Conservation (phyloP, 1,140 invertebrate genomes). For the Pinna nobilis region DNA sequence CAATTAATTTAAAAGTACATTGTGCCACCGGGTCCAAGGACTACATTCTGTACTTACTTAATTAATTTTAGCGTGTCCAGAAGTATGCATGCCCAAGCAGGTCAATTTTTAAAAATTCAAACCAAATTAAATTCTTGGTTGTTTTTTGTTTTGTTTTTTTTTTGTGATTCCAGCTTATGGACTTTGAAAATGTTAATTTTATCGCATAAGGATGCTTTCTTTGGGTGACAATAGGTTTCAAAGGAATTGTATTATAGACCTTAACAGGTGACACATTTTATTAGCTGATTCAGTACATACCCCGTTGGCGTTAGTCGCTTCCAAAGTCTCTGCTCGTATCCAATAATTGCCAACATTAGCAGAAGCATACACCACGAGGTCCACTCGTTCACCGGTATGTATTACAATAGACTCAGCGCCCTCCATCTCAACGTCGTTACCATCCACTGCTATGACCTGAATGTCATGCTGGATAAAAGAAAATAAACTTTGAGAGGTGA, state of each 20-base stretch:
- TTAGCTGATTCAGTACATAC: background rate
- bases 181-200: background rate
- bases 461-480: conserved; percentile 26
- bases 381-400: conserved; percentile 27
- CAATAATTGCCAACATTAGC: conserved; percentile 29
- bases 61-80: too few species aligned
- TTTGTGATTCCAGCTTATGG: background rate
- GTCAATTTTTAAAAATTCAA: too few species aligned
- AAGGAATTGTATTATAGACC: background rate
- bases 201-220: background rate
- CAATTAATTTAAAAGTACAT: too few species aligned
- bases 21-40: too few species aligned
- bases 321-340: conserved; percentile 28
- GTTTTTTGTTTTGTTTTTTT: too few species aligned
- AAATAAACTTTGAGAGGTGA: background rate
- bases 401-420: conserved; percentile 31
- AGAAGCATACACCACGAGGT: conserved; percentile 20
- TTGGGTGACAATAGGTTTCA: background rate
- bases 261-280: background rate
- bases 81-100: too few species aligned
- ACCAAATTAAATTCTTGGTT: too few species aligned
- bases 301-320: conserved; percentile 12
- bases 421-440: conserved; percentile 23
- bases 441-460: conserved; percentile 30
- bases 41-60: too few species aligned